Evolutionary conservation across 2,888 invertebrate species (phyloP).

Genomic region (Tromatobia lineatoria): DNA sequence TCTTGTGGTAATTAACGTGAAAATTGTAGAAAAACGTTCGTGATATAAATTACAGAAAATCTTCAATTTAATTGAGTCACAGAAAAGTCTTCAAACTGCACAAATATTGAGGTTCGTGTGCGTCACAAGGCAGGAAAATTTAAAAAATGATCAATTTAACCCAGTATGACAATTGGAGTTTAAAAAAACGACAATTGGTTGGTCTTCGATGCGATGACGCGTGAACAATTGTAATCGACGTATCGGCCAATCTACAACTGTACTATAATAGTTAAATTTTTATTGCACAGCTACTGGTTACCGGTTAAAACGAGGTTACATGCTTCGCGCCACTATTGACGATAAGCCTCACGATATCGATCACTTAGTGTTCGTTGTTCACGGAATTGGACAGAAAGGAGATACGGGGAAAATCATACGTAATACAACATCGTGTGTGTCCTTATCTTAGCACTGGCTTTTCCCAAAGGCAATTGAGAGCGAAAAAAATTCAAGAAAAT

Average conservation of each 20-base stretch:
- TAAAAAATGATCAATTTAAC: neutral
- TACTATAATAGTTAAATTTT: neutral
- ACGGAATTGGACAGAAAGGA: conserved; percentile 91
- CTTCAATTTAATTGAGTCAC: neutral
- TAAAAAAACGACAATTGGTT: neutral
- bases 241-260: neutral
- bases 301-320: conserved; percentile 88
- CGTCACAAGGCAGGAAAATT: neutral
- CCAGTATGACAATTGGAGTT: no score
- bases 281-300: conserved; percentile 86
- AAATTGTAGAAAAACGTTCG: no score
- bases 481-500: neutral
- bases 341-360: conserved; percentile 89
- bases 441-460: conserved; percentile 63
- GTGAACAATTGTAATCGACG: conserved; percentile 1
- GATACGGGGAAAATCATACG: conserved; percentile 89
- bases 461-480: conserved; percentile 67
- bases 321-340: conserved; percentile 86
- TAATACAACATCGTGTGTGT: conserved; percentile 87
- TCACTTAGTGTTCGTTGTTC: conserved; percentile 90
- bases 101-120: no score
- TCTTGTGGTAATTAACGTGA: no score
- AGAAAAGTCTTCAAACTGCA: no score
- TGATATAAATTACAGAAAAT: neutral
- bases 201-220: neutral